phyloP scores from a whole-genome alignment of 30 jellyfish, hydroid and myxozoan genomes.

The Aurelia sp. region DNA sequence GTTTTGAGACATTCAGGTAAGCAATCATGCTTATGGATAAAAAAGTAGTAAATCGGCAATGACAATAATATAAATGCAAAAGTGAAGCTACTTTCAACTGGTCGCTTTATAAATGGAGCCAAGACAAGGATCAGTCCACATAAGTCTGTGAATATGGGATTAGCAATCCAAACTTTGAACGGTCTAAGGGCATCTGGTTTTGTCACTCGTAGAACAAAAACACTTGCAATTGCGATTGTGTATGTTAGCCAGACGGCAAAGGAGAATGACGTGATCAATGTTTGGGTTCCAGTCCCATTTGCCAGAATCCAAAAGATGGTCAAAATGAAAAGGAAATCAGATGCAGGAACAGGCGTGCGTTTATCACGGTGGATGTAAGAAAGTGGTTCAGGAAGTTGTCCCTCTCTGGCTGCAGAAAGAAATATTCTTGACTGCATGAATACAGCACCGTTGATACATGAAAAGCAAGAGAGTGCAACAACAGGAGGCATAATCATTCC shows the following conservation, averaged over 20 bases:
- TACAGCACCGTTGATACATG: constrained; percentile 34
- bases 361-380: constrained; percentile 59
- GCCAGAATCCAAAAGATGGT: constrained; percentile 48
- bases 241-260: constrained; percentile 38
- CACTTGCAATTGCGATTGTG: constrained; percentile 2
- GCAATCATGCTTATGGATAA: constrained; percentile 3
- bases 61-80: constrained; percentile 8
- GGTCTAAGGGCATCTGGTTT: constrained; percentile 62
- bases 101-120: constrained; percentile 39
- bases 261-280: constrained; percentile 10
- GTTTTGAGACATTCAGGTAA: background rate
- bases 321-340: constrained; percentile 5
- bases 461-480: constrained; percentile 57
- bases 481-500: constrained; percentile 41
- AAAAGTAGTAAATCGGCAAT: constrained; percentile 11
- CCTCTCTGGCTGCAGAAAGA: constrained; percentile 78
- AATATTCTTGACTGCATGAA: constrained; percentile 36
- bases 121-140: constrained; percentile 20
- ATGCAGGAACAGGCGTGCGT: constrained; percentile 71
- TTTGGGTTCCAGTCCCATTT: constrained; percentile 42
- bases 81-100: constrained; percentile 14
- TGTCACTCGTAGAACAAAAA: constrained; percentile 13
- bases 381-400: constrained; percentile 69
- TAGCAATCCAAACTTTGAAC: constrained; percentile 41
- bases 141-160: constrained; percentile 37